phyloP scores from a whole-genome alignment of 2,797 vertebrate genomes.

The Tangara arthus region DNA sequence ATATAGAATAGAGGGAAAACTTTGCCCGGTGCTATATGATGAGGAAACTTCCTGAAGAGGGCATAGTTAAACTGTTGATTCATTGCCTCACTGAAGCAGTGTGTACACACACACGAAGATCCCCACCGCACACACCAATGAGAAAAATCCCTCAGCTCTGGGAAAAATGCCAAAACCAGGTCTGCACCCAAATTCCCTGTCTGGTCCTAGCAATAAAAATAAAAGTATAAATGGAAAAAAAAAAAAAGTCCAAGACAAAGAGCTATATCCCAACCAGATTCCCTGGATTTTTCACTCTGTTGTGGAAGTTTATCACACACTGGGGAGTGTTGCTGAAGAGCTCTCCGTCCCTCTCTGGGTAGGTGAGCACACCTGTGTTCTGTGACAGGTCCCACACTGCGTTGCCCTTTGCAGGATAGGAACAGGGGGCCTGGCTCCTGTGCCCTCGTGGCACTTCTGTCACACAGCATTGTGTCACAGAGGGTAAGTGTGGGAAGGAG shows the following conservation, averaged over 20 bases:
- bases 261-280: background rate
- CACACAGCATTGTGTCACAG: accelerated
- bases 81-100: constrained; percentile 21
- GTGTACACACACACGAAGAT: background rate
- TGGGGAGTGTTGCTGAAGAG: background rate
- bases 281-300: background rate
- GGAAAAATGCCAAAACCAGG: background rate
- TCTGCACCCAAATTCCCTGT: background rate
- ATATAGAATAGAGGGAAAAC: constrained; percentile 13
- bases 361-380: background rate
- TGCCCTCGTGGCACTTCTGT: background rate
- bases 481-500: background rate
- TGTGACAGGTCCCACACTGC: background rate
- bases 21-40: background rate
- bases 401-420: accelerated
- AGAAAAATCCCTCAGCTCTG: background rate
- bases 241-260: background rate
- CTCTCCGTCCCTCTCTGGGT: background rate
- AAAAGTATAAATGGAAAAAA: background rate
- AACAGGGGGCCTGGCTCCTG: background rate
- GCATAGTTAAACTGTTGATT: constrained; percentile 60
- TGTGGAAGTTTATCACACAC: background rate
- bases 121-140: background rate
- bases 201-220: background rate
- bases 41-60: constrained; percentile 46